Percentiles rank a stretch among this genome's conserved stretches.
Evolutionary conservation across 2,113 vertebrate species (phyloP).

Genomic region (Corvus hawaiiensis): DNA sequence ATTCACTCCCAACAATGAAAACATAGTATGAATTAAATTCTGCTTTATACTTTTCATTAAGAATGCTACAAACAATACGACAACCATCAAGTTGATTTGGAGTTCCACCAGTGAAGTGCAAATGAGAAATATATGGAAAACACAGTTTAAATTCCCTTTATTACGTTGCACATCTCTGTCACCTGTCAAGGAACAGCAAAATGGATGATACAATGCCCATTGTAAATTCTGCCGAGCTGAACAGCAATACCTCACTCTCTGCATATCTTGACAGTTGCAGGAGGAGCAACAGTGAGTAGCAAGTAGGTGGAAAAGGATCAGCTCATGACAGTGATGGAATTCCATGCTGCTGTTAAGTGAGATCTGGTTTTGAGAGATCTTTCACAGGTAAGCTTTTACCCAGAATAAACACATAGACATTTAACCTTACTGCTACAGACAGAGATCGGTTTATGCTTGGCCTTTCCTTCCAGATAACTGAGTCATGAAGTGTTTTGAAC

Average conservation of each 20-base stretch:
- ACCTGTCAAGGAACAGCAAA: not conserved
- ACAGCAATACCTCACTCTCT: not conserved
- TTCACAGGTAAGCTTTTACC: not conserved
- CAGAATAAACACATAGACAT: not conserved
- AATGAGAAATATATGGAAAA: conserved; percentile 36
- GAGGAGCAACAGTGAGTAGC: not conserved
- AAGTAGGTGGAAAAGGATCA: not conserved
- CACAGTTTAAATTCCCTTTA: not conserved
- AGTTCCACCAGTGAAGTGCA: not conserved
- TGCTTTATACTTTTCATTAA: not conserved
- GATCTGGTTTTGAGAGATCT: not conserved
- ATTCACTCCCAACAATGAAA: not conserved
- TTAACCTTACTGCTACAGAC: not conserved
- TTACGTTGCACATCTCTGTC: not conserved
- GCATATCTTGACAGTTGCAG: not conserved
- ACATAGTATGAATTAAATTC: not conserved
- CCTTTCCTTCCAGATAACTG: not conserved
- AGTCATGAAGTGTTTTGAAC: not conserved
- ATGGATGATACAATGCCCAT: not conserved
- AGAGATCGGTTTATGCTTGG: not conserved
- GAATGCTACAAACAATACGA: not conserved
- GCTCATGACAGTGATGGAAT: not conserved
- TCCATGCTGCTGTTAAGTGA: not conserved
- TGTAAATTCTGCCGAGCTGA: conserved; percentile 28
- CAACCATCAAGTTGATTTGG: not conserved